These are phyloP conservation scores for Pelagia noctiluca DNA, from an alignment of 30 jellyfish, hydroid and myxozoan species.

Conservation along the genomic window DNA sequence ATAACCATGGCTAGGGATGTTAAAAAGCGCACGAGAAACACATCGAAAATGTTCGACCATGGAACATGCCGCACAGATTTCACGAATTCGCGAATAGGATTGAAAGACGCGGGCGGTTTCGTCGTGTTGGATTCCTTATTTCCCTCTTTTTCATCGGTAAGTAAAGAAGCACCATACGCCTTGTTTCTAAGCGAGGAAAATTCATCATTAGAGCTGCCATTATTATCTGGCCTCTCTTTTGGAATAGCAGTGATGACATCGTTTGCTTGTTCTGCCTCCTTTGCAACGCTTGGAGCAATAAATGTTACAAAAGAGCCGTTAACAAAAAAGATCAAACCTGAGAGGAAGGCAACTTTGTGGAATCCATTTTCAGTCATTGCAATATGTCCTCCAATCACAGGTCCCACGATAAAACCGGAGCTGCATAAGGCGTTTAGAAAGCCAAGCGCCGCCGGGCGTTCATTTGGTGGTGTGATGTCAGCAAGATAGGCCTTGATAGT, in stretches of 20 bases:
- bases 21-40: constrained; percentile 81
- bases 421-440: constrained; percentile 81
- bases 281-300: constrained; percentile 1
- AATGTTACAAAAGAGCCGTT: constrained; percentile 69
- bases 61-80: constrained; percentile 70
- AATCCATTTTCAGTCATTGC: constrained; percentile 82
- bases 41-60: constrained; percentile 84
- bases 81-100: constrained; percentile 30
- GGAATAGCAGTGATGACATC: not conserved
- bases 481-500: constrained; percentile 84
- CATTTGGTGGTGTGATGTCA: constrained; percentile 75
- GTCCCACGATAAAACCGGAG: constrained; percentile 93
- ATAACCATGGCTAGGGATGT: constrained; percentile 79
- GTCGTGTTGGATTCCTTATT: not conserved
- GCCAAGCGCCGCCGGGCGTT: constrained; percentile 89
- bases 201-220: not conserved
- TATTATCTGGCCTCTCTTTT: too few relatives aligned
- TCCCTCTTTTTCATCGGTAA: not conserved
- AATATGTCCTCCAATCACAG: constrained; percentile 89
- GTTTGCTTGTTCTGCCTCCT: not conserved
- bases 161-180: not conserved
- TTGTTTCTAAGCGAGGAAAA: not conserved
- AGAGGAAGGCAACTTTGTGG: constrained; percentile 69
- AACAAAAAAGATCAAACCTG: constrained; percentile 70
- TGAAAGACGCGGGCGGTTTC: not conserved